Base-by-base conservation (phyloP, 2,888 invertebrate genomes). In the Erannis defoliaria region DNA sequence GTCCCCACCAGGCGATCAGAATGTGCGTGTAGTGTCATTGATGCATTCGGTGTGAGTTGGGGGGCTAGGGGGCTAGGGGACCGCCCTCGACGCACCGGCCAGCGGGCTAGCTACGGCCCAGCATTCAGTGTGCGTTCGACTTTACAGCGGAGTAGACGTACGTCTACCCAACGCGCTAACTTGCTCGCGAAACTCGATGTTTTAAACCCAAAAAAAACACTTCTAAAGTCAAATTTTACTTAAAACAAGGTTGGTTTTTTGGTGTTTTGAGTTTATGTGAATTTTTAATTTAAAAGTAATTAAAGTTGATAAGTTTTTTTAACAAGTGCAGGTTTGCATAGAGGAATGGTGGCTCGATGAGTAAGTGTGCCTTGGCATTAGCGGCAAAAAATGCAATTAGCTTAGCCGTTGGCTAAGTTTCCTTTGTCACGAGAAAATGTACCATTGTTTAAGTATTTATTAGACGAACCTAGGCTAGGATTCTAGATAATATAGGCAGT, bases 21-120 rank as follows among this genome's bases (percentile, higher is more conserved):
- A 87, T 89, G 89, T 90, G 91, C 89, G 91, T 87, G 87, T 89
- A 88, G 88, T 92, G 90, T 89, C 91, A 91, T 90, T 91, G 92
- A 92, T 92, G 93, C 93, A 92, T 89, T 91, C 87, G 90, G 89
- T 87, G 79, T 90, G 90, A 86, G 89, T 82, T 77, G 77, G 78
- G 81, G 85, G 89, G 81, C 65, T 65, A 75, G 78, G 84, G 74
- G 85, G 29, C 31, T 31, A 72, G 78, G 80, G 78, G 81, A 78
- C 67, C 67, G 72, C 77, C 79, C 62, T 18, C 48, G 60, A 62
- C 62, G 62, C 62, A 62, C 62, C 62, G 56, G 48, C 56, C 62
- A 37, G 37, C 42, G 54, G 40, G 31, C 54, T 46, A 33, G 45
- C 55, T 37, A 46, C 71, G 57, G 49, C 59, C 65, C 56, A 49